Percentiles rank a stretch among this genome's conserved stretches.
These are phyloP conservation scores for Zaprionus ghesquierei DNA, from an alignment of 1,140 invertebrate genomes.

Conservation along the genomic window DNA sequence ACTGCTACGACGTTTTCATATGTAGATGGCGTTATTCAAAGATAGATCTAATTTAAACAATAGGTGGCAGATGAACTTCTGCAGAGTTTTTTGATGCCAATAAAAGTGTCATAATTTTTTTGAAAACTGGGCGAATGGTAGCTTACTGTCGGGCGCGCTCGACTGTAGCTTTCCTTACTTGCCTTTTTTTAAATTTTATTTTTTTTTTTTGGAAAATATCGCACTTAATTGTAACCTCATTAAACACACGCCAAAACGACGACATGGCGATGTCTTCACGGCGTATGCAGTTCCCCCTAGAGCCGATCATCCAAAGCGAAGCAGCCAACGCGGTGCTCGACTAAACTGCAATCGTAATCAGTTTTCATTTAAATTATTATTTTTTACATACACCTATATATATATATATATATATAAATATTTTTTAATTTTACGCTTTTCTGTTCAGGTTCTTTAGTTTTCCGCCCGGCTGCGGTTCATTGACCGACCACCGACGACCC, in stretches of 20 bases:
- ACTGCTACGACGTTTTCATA: no score
- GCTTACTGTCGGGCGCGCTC: no score
- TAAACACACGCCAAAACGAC: conserved; percentile 47
- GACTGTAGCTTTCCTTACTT: no score
- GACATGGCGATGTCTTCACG: conserved; percentile 23
- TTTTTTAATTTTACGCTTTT: conserved; percentile 30
- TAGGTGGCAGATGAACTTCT: no score
- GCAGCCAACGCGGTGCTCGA: conserved; percentile 23
- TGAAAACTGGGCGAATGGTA: no score
- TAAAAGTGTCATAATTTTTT: no score
- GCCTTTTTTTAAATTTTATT: background rate
- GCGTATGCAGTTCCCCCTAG: conserved; percentile 19
- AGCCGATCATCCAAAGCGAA: conserved; percentile 18
- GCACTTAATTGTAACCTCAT: conserved; percentile 67
- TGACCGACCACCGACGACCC: conserved; percentile 69
- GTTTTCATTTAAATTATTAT: conserved; percentile 42
- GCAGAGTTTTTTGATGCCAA: no score
- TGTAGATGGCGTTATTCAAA: no score
- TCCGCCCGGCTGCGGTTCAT: conserved; percentile 57
- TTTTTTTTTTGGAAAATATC: conserved; percentile 19
- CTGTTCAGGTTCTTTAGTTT: conserved; percentile 35
- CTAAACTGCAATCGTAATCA: conserved; percentile 55
- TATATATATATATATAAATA: conserved; percentile 14
- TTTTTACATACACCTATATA: background rate
- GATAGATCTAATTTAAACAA: no score